These are phyloP conservation scores for Antrozous pallidus DNA, from an alignment of 2,797 vertebrate genomes.

Conservation along the genomic window DNA sequence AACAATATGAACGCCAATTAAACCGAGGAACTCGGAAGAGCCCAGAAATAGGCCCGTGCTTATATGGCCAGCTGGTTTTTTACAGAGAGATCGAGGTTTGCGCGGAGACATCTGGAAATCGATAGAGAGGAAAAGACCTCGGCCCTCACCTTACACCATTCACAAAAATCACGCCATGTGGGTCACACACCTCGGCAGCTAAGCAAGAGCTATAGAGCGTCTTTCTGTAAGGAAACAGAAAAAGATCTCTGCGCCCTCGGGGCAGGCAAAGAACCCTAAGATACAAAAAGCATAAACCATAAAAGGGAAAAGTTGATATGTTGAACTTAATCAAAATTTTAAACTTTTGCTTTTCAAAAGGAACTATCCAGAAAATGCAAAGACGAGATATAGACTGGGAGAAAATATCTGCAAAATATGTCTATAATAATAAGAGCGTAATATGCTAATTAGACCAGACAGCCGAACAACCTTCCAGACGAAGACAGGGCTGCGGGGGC, in stretches of 20 bases:
- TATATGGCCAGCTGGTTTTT: not conserved
- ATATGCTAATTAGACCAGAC: no score
- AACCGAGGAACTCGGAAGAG: not conserved
- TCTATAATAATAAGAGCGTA: no score
- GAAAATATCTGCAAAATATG: not conserved
- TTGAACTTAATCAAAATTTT: not conserved
- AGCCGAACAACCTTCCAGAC: no score
- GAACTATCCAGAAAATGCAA: not conserved
- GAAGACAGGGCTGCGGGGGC: no score
- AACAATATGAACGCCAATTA: not conserved
- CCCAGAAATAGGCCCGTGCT: not conserved
- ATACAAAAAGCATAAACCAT: not conserved
- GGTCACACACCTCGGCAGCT: not conserved
- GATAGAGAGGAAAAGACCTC: accelerated
- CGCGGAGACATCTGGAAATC: not conserved
- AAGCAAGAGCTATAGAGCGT: not conserved
- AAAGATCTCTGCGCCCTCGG: not conserved
- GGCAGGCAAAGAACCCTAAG: not conserved
- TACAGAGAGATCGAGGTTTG: not conserved
- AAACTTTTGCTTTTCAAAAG: slow-evolving; percentile 9
- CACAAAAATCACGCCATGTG: not conserved
- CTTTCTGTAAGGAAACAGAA: not conserved
- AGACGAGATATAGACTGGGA: not conserved
- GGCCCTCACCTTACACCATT: not conserved
- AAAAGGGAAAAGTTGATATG: not conserved